Percentiles rank a stretch among this genome's conserved stretches.
phyloP scores from a whole-genome alignment of 1,140 invertebrate genomes.

The Drepana arcuata region DNA sequence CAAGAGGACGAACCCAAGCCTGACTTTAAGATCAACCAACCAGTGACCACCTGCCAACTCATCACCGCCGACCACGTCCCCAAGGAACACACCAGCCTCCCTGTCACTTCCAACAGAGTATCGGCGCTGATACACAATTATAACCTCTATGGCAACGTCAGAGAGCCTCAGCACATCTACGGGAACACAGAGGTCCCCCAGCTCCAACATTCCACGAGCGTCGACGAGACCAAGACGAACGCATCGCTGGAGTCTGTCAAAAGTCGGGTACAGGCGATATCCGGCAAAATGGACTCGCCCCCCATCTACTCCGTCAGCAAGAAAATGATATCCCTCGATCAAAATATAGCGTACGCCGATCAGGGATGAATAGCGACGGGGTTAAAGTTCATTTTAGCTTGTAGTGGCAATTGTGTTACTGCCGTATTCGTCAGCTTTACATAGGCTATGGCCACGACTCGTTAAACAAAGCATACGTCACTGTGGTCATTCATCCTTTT shows the following conservation, averaged over 20 bases:
- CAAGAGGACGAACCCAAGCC: conserved; percentile 48
- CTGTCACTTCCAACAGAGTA: conserved; percentile 54
- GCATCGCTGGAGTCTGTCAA: conserved; percentile 57
- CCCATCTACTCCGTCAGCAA: conserved; percentile 65
- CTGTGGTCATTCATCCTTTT: too few relatives aligned
- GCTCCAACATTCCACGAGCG: conserved; percentile 37
- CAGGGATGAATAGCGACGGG: conserved; percentile 35
- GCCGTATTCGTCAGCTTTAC: conserved; percentile 32
- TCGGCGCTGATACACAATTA: conserved; percentile 68
- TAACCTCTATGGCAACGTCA: conserved; percentile 62
- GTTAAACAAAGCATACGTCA: too few relatives aligned
- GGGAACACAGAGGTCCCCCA: conserved; percentile 48
- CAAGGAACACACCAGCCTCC: conserved; percentile 61
- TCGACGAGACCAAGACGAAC: conserved; percentile 50
- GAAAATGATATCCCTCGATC: conserved; percentile 50
- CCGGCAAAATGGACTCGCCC: conserved; percentile 44
- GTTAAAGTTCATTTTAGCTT: conserved; percentile 29
- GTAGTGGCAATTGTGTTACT: too few relatives aligned
- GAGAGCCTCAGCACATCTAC: conserved; percentile 61
- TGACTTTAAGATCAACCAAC: conserved; percentile 66
- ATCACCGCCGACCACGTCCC: conserved; percentile 20
- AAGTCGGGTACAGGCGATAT: conserved; percentile 46
- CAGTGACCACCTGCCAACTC: conserved; percentile 49
- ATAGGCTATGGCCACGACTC: conserved; percentile 27
- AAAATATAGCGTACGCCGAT: conserved; percentile 30